phyloP scores from a whole-genome alignment of 2,113 vertebrate species.

The Mohoua ochrocephala region DNA sequence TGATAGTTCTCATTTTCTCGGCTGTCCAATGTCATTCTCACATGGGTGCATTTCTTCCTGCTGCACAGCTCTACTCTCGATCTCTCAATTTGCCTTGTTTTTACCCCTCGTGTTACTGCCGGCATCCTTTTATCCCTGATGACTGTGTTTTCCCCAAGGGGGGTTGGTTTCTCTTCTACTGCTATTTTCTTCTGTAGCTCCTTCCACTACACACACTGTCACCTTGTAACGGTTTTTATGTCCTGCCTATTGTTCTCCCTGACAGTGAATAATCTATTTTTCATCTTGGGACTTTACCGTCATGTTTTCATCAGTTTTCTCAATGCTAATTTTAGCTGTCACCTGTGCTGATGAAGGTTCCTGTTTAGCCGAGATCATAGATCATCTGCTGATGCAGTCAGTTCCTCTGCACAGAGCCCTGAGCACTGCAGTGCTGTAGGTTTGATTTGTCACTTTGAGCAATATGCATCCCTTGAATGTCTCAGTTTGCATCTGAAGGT shows the following conservation, averaged over 20 bases:
- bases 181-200: slow-evolving; percentile 14
- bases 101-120: background rate
- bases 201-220: background rate
- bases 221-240: slow-evolving; percentile 28
- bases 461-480: background rate
- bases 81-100: background rate
- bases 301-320: slow-evolving; percentile 51
- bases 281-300: slow-evolving; percentile 3
- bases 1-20: background rate
- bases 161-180: background rate
- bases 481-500: background rate
- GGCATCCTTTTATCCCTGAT: background rate
- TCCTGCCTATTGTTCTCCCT: slow-evolving; percentile 60
- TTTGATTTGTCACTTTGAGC: background rate
- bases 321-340: slow-evolving; percentile 63
- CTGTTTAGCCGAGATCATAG: slow-evolving; percentile 28
- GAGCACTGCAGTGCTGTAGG: background rate
- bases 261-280: slow-evolving; percentile 69
- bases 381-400: background rate
- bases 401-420: background rate
- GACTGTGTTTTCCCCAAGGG: background rate
- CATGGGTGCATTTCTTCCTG: background rate
- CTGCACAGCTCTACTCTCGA: background rate
- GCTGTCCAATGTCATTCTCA: background rate
- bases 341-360: slow-evolving; percentile 47